Base-by-base conservation (phyloP, 37 sponge, comb jelly and placozoan species). In the Chondrilla cf. caribensis region DNA sequence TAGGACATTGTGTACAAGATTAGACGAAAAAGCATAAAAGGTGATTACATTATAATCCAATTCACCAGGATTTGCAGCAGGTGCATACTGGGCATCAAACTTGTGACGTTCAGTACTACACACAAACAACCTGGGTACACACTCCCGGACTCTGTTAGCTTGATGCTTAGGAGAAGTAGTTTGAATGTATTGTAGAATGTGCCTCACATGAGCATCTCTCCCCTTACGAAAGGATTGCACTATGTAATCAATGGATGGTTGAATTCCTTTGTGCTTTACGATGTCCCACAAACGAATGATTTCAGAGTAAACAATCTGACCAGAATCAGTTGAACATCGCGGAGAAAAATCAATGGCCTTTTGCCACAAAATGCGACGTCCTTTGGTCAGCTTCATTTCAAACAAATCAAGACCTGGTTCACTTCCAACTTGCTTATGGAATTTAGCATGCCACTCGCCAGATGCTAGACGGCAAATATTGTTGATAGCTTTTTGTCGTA, bases 201-300 rank as follows among this genome's bases (percentile, higher is more conserved):
- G 24, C 43, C 40, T 73, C 25, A 73, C 76, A 73, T 73, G 76
- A 21, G 76, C 38, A 18, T 38, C 38, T 42, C 43, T 39, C 40
- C 76, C 76, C 7, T 73, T 73, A 5, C 76, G 43, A 22, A 73
- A 71, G 22, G 93, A 92, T 15, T 64, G 42, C 70, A 80, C 86
- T 19, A 88, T 86, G 26, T 88, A 79, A 21, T 71, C 71, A 3
- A 82, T 82, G 22, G 59, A 40, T 18, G 58, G 64, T n/a, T 86
- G 44, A 9, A 92, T 86, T 44, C 40, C 80, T 73, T 78, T 59
- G 38, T 77, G 66, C 5, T 51, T 54, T 4, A 94, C 79, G 58
- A 94, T 41, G 21, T 86, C 87, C 95, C 95, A 94, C 8, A 92
- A 54, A 18, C 95, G 79, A 21, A 94, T 86, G 38, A 94, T 78